Evolutionary conservation across 2,888 invertebrate genomes (phyloP), one percentile per base, ranked within the genome.

Genomic region (Napeogenes sylphis): DNA sequence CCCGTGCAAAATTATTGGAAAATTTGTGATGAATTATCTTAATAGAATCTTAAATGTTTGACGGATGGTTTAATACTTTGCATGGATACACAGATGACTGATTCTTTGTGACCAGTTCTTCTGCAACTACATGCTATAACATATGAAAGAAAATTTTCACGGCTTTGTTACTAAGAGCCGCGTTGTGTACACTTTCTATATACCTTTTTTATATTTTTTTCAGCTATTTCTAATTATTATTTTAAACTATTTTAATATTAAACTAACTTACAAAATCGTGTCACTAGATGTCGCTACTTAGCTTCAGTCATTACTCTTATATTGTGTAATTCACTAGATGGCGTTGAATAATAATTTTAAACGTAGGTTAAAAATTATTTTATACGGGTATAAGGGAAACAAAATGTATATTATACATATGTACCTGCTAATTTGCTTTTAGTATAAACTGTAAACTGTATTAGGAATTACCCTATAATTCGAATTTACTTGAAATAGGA

Each of bases 111-210:
- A 51, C 65, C 69, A 69, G 66, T 70, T 72, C 68, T 68, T 69
- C 85, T 87, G 85, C 87, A 87, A 87, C 84, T 74, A 65, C 86
- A 87, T 87, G 87, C 87, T 69, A 86, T 67, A 84, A 56, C 38
- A 67, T 61, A 58, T 57, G 82, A 78, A 78, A 71, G 80, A 71
- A 58, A 76, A 83, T 87, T 87, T 85, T 80, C 82, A 71, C 75
- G 71, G 63, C 66, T 68, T 70, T 69, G 45, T 47, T 58, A 55
- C 38, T 63, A 70, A 66, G 68, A 73, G 62, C 70, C 75, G 77
- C 70, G 85, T 82, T 78, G 87, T 87, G 87, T 87, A 87, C 85
- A 77, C 83, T 84, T 84, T 82, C 84, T 63, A 87, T 76, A 87
- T 68, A 71, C 75, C 71, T 74, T 60, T 68, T 57, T 58, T 63